Percentiles rank a stretch among this genome's conserved stretches.
Evolutionary conservation across 2,113 vertebrate species (phyloP).

Genomic region (Phainopepla nitens): DNA sequence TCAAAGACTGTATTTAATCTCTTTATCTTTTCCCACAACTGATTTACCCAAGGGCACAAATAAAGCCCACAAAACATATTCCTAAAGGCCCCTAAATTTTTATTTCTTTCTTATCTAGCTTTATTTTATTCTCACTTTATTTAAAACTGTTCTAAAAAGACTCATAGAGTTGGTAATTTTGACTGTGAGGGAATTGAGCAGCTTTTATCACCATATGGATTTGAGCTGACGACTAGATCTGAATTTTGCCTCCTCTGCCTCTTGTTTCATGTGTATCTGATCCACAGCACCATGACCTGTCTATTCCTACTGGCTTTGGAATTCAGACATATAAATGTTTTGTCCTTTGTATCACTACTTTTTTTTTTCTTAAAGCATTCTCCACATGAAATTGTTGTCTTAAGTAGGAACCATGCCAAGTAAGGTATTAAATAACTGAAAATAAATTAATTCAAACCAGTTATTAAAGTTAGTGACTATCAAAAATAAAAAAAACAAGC

Average conservation of each 20-base stretch:
- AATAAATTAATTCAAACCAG: neutral
- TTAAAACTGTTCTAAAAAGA: constrained; percentile 21
- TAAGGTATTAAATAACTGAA: neutral
- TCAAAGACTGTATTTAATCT: constrained; percentile 49
- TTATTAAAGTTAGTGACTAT: neutral
- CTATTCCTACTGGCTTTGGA: neutral
- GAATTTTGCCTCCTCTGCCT: neutral
- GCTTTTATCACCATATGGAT: neutral
- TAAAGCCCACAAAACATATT: neutral
- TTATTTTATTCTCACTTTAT: constrained; percentile 18
- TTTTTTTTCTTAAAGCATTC: neutral
- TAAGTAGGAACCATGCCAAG: neutral
- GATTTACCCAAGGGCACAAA: constrained; percentile 39
- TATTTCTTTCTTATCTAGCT: neutral
- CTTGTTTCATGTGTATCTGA: neutral
- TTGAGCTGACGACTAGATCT: neutral
- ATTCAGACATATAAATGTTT: neutral
- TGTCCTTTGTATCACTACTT: neutral
- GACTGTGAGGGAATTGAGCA: neutral
- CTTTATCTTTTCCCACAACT: constrained; percentile 57
- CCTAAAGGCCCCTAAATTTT: neutral
- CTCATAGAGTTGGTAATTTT: neutral
- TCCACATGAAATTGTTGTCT: neutral
- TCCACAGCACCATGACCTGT: neutral
- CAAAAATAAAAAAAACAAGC: neutral